Evolutionary conservation across 2,888 invertebrate genomes (phyloP).

Genomic region (Elysia crispata): DNA sequence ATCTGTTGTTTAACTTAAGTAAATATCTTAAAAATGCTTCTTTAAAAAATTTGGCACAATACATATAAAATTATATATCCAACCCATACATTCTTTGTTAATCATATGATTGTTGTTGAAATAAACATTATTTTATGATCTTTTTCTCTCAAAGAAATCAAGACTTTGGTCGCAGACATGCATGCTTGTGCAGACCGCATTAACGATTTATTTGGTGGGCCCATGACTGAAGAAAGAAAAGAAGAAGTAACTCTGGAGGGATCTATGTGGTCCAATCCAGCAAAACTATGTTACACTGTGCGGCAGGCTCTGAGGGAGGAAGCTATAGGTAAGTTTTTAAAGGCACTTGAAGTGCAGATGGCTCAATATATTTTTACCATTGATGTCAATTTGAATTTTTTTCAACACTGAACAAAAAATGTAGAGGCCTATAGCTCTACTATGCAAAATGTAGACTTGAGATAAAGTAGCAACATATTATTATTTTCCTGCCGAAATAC

Average conservation of each 20-base stretch:
- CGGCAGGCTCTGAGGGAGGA: slow-evolving; percentile 83
- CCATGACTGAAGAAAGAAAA: slow-evolving; percentile 47
- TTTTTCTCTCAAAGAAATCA: slow-evolving; percentile 80
- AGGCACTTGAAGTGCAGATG: not conserved
- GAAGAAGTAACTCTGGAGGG: slow-evolving; percentile 56
- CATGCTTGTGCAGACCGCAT: slow-evolving; percentile 82
- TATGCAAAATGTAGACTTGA: too few species aligned
- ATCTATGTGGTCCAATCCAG: slow-evolving; percentile 80
- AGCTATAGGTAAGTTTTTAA: slow-evolving; percentile 80
- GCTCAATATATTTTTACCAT: not conserved
- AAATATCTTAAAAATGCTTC: too few species aligned
- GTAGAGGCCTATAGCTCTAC: too few species aligned
- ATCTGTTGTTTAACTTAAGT: too few species aligned
- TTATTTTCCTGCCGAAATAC: too few species aligned
- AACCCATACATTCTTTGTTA: too few species aligned
- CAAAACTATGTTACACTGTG: slow-evolving; percentile 82
- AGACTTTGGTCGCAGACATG: slow-evolving; percentile 83
- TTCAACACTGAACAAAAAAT: too few species aligned
- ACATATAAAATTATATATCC: too few species aligned
- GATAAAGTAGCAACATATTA: too few species aligned
- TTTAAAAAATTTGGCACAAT: too few species aligned
- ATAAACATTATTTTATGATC: not conserved
- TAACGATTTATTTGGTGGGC: slow-evolving; percentile 81
- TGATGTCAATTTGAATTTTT: too few species aligned
- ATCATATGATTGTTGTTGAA: too few species aligned